These are phyloP conservation scores for Onychomys leucogaster DNA, from an alignment of 2,797 vertebrate genomes.

Conservation along the genomic window DNA sequence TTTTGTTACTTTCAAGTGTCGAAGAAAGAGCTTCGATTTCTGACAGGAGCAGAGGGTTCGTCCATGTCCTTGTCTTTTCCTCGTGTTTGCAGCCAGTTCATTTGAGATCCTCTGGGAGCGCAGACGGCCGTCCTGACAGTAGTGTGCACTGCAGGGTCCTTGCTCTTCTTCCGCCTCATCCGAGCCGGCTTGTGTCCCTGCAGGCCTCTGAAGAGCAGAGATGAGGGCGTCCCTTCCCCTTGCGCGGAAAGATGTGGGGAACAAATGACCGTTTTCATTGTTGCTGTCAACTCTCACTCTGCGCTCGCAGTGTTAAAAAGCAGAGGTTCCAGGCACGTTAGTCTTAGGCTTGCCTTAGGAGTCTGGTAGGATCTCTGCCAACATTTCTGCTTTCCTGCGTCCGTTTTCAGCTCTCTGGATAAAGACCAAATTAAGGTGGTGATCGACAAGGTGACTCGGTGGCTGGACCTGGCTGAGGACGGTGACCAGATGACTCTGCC, in stretches of 20 bases:
- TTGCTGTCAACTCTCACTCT: background rate
- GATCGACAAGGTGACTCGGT: constrained; percentile 87
- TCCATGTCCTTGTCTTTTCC: background rate
- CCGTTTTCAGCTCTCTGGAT: constrained; percentile 72
- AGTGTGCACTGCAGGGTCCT: background rate
- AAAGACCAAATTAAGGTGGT: constrained; percentile 86
- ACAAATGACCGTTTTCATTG: background rate
- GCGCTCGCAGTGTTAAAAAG: background rate
- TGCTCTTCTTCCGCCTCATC: too few relatives aligned
- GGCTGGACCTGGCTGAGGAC: constrained; percentile 86
- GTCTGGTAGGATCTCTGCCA: background rate
- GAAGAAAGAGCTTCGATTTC: background rate
- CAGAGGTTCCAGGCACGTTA: background rate
- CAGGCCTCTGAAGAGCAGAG: fast-evolving
- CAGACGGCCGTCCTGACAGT: background rate
- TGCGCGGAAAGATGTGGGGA: background rate
- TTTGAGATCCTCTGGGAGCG: background rate
- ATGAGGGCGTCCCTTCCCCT: background rate
- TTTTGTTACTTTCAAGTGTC: constrained; percentile 10
- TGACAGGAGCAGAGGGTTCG: background rate
- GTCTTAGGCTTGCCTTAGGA: fast-evolving
- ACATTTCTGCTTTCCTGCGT: background rate
- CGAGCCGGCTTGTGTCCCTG: background rate
- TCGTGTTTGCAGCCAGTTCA: background rate
- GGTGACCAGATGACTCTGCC: constrained; percentile 85